Evolutionary conservation across 2,113 vertebrate genomes (phyloP).

Genomic region (Epinephelus fuscoguttatus): DNA sequence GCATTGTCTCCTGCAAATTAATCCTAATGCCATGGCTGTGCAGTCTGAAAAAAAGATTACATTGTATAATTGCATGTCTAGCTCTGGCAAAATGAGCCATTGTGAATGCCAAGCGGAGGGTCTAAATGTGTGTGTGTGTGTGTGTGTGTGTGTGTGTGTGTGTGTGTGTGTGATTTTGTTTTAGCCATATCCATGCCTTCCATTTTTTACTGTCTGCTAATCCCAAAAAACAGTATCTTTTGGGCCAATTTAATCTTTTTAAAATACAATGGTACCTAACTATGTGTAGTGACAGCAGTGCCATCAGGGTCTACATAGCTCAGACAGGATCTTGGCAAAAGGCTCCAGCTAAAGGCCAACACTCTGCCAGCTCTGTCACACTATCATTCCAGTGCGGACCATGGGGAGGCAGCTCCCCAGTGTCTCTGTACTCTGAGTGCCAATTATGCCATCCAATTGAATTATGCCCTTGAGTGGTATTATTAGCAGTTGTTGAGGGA

Average conservation of each 20-base stretch:
- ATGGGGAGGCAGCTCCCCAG: conserved; percentile 54
- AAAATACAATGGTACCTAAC: conserved; percentile 18
- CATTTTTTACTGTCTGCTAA: not conserved
- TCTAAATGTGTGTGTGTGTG: conserved; percentile 7
- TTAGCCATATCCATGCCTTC: not conserved
- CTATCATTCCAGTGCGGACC: conserved; percentile 51
- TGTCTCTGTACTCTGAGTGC: conserved; percentile 63
- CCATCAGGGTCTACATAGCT: conserved; percentile 36
- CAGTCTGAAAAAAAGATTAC: conserved; percentile 64
- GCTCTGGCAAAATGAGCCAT: conserved; percentile 54
- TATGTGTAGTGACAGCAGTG: conserved; percentile 51
- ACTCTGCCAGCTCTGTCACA: conserved; percentile 60
- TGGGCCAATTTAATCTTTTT: conserved; percentile 25
- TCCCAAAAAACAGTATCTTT: not conserved
- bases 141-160: too few species aligned
- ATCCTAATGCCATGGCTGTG: conserved; percentile 66
- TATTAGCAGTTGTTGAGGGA: conserved; percentile 70
- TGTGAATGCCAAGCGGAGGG: conserved; percentile 43
- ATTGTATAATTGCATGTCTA: conserved; percentile 69
- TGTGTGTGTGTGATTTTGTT: conserved; percentile 22
- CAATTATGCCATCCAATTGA: conserved; percentile 75
- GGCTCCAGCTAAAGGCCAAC: conserved; percentile 55
- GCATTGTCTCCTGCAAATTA: conserved; percentile 70
- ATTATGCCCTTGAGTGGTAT: conserved; percentile 73
- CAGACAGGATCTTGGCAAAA: conserved; percentile 67